phyloP scores from a whole-genome alignment of 1,140 invertebrate genomes.

The Pollicipes pollicipes region DNA sequence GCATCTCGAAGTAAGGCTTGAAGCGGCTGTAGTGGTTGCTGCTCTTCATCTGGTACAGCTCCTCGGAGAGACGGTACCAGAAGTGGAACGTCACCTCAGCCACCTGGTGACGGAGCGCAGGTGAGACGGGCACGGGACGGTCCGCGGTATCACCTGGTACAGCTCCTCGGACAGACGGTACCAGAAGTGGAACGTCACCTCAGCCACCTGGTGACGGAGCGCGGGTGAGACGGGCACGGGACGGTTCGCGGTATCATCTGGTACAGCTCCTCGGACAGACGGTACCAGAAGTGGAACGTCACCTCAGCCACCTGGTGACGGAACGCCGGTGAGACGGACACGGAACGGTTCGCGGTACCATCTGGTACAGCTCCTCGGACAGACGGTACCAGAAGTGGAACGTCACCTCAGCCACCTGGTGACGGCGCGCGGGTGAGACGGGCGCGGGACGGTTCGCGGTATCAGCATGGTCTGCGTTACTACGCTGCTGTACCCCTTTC shows the following conservation, averaged over 20 bases:
- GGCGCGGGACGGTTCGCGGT: too few relatives aligned
- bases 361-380: slow-evolving; percentile 11
- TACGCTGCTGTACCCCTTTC: too few relatives aligned
- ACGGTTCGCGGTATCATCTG: too few relatives aligned
- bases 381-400: background rate
- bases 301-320: background rate
- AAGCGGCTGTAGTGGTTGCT: slow-evolving; percentile 59
- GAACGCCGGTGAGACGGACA: too few relatives aligned
- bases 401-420: background rate
- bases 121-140: too few relatives aligned
- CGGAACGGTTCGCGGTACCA: too few relatives aligned
- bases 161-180: slow-evolving; percentile 7
- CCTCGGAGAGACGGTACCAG: slow-evolving; percentile 90
- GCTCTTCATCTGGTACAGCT: slow-evolving; percentile 71
- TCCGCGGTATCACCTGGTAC: too few relatives aligned
- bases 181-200: background rate
- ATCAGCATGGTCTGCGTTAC: too few relatives aligned
- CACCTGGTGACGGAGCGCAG: slow-evolving; percentile 44
- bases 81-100: slow-evolving; percentile 92
- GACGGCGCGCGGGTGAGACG: too few relatives aligned
- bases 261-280: slow-evolving; percentile 10
- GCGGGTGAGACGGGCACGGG: too few relatives aligned
- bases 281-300: background rate
- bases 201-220: background rate
- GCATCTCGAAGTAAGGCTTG: slow-evolving; percentile 71